Base-by-base conservation (phyloP, 2,797 vertebrate species). In the Acipenser ruthenus region DNA sequence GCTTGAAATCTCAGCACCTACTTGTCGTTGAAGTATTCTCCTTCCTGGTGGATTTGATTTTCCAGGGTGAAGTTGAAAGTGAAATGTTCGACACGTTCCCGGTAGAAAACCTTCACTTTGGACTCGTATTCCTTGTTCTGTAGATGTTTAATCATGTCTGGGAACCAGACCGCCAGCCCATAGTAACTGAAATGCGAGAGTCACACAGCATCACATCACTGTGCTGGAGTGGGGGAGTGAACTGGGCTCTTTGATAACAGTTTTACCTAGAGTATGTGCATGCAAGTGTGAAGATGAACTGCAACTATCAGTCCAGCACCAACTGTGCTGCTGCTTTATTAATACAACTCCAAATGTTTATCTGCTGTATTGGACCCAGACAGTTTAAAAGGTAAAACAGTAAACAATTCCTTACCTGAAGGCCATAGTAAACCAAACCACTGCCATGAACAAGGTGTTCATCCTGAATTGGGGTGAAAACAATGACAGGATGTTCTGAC, bases 41-140 rank as follows among this genome's bases (percentile, higher is more conserved):
- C 94, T 8, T 95, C 93, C 12, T 79, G 88, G 70, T 99, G 96
- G 73, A 97, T 81, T 82, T 99, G 97, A 77, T 99, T 99, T 76
- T 96, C 91, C 80, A 99, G 80, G 0, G 95, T 95, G 82, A 99
- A 99, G 82, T 99, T 99, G 74, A 99, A 98, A 66, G 93, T 94
- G 82, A 95, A 93, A 1, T 84, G 86, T 0, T 90, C 90, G 8
- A 99, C 92, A 0, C 88, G 84, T 66, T 99, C 94, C 2, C 88
- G 75, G 3, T 92, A 82, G 71, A 98, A 97, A 7, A 87, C 77
- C 75, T 89, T 90, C 59, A 93, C 89, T 67, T 90, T 93, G 56
- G 90, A 90, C 70, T 94, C 91, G 1, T 95, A 98, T 0, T 92
- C 93, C 72, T 95, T 93, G 0, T 93, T 94, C 83, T 99, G 94